Evolutionary conservation across 2,113 vertebrate genomes (phyloP).

Genomic region (Clinocottus analis): DNA sequence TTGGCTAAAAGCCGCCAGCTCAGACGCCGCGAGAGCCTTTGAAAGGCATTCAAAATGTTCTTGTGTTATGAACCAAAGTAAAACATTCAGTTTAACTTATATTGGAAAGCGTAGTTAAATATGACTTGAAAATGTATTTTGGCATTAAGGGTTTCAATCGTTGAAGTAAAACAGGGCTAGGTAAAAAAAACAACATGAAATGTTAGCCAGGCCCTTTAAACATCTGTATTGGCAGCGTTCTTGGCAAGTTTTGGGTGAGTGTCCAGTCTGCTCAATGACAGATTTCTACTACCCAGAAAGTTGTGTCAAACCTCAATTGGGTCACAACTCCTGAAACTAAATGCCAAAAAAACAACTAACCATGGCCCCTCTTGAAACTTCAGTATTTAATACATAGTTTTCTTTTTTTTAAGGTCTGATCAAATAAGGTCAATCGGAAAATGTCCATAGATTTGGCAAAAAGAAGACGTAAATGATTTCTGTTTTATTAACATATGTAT

Average conservation of each 20-base stretch:
- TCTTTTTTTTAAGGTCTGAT: neutral
- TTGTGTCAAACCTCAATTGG: slow-evolving; percentile 42
- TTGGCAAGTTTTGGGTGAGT: slow-evolving; percentile 9
- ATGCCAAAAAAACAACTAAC: slow-evolving; percentile 8
- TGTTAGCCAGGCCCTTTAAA: slow-evolving; percentile 26
- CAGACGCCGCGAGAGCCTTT: neutral
- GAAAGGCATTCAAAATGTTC: neutral
- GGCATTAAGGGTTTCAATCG: neutral
- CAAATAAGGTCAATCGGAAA: too few relatives aligned
- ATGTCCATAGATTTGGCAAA: too few relatives aligned
- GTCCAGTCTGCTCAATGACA: slow-evolving; percentile 54
- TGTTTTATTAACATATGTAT: too few relatives aligned
- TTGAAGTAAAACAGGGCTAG: slow-evolving; percentile 42
- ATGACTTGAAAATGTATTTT: slow-evolving; percentile 19
- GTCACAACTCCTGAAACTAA: slow-evolving; percentile 39
- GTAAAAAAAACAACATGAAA: slow-evolving; percentile 29
- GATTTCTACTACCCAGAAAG: slow-evolving; percentile 35
- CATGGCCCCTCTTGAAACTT: neutral
- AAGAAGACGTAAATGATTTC: too few relatives aligned
- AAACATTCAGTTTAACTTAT: neutral
- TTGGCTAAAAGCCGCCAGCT: neutral
- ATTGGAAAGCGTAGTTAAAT: neutral
- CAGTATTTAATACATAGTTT: neutral
- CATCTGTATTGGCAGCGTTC: slow-evolving; percentile 54
- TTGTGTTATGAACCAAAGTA: too few relatives aligned